A percentile compares a stretch with the other conserved stretches of the same genome.
These are phyloP conservation scores for Parazoanthus atlanticus DNA, from an alignment of 92 coral and sea anemone genomes.

Conservation along the genomic window DNA sequence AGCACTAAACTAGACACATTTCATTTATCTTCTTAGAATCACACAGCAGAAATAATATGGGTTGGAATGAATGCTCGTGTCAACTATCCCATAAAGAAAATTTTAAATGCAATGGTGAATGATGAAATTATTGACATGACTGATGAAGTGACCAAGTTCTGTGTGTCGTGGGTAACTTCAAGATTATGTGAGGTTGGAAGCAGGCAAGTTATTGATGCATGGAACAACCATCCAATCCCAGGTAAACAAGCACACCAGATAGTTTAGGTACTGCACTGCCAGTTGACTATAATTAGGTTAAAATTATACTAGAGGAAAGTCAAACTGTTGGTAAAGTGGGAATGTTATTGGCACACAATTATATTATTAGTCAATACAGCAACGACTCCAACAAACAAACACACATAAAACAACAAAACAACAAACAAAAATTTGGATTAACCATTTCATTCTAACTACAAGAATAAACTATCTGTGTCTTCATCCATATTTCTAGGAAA, in stretches of 20 bases:
- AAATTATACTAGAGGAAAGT: no score
- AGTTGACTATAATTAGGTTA: no score
- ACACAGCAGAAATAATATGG: constrained; percentile 34
- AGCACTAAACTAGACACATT: neutral
- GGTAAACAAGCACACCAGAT: constrained; percentile 8
- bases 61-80: constrained; percentile 23
- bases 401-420: no score
- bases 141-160: constrained; percentile 37
- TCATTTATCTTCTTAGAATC: constrained; percentile 5
- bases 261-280: no score
- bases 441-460: neutral
- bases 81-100: constrained; percentile 27
- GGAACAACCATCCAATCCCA: constrained; percentile 65
- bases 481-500: neutral
- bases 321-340: no score
- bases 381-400: no score
- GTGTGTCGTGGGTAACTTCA: constrained; percentile 22
- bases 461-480: neutral
- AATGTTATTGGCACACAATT: no score
- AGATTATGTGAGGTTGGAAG: constrained; percentile 16
- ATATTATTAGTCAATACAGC: no score
- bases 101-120: constrained; percentile 9
- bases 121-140: constrained; percentile 34
- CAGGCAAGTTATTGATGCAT: constrained; percentile 46
- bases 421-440: neutral